Evolutionary conservation across 1,140 invertebrate species (phyloP).

Genomic region (Philotrypesis tridentata): DNA sequence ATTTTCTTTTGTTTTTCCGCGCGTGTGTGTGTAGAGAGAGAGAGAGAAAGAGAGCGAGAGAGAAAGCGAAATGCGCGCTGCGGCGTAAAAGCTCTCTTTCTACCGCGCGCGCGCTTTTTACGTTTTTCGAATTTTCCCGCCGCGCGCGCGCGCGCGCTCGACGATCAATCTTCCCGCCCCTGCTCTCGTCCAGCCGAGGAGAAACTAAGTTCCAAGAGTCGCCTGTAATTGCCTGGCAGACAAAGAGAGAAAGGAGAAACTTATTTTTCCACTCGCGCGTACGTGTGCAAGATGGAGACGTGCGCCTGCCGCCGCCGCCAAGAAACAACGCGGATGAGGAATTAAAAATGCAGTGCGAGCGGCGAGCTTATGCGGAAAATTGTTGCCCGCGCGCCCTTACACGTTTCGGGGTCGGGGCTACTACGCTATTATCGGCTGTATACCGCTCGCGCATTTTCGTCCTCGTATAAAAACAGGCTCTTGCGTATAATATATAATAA

Average conservation of each 20-base stretch:
- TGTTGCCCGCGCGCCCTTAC: not conserved
- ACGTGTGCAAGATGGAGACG: not conserved
- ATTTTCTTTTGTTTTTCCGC: not conserved
- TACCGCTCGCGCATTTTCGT: no score
- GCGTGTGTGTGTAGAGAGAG: no score
- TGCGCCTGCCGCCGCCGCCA: no score
- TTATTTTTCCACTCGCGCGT: not conserved
- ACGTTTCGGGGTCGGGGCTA: no score
- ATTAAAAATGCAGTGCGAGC: not conserved
- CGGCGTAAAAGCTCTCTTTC: not conserved
- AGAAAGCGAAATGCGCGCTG: no score
- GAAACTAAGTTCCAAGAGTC: not conserved
- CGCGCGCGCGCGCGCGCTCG: no score
- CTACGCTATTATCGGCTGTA: no score
- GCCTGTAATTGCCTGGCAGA: not conserved
- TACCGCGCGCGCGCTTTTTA: not conserved
- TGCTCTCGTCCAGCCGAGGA: not conserved
- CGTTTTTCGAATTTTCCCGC: not conserved
- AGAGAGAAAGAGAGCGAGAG: no score
- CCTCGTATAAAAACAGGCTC: no score
- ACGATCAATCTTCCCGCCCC: not conserved
- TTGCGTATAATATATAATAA: no score
- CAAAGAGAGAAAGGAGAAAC: no score
- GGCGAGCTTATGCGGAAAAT: not conserved
- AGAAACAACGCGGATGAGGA: not conserved